Conservation (phyloP, 2,888 invertebrate genomes). For the Oxyteleia sp. region DNA sequence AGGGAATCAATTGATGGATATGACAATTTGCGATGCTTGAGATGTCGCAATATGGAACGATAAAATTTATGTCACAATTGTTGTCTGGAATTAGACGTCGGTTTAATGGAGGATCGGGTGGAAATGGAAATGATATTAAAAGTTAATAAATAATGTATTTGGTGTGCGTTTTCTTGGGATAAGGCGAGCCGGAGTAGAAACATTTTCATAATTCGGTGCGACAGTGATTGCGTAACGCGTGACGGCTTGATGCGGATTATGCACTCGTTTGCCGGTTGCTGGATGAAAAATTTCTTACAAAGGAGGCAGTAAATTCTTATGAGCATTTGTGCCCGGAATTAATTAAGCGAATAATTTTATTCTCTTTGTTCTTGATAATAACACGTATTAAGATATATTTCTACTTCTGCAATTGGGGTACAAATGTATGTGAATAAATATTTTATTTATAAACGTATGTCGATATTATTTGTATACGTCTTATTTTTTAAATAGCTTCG, state of each 20-base stretch:
- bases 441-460: too few species aligned
- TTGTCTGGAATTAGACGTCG: constrained; percentile 39
- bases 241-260: constrained; percentile 24
- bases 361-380: background rate
- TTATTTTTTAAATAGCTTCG: too few species aligned
- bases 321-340: constrained; percentile 27
- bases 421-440: too few species aligned
- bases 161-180: constrained; percentile 31
- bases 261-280: constrained; percentile 1
- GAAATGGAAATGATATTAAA: constrained; percentile 19
- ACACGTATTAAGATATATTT: background rate
- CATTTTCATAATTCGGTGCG: constrained; percentile 49
- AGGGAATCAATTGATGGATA: constrained; percentile 48
- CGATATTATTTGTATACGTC: too few species aligned
- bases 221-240: constrained; percentile 43
- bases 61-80: constrained; percentile 52
- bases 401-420: background rate
- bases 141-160: constrained; percentile 63
- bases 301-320: constrained; percentile 13
- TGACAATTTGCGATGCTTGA: constrained; percentile 44
- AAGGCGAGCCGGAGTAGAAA: constrained; percentile 23
- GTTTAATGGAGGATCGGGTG: constrained; percentile 1
- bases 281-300: constrained; percentile 34
- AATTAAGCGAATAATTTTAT: constrained; percentile 26
- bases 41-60: constrained; percentile 30